phyloP scores from a whole-genome alignment of 2,797 vertebrate genomes.

The Pteronotus mesoamericanus region DNA sequence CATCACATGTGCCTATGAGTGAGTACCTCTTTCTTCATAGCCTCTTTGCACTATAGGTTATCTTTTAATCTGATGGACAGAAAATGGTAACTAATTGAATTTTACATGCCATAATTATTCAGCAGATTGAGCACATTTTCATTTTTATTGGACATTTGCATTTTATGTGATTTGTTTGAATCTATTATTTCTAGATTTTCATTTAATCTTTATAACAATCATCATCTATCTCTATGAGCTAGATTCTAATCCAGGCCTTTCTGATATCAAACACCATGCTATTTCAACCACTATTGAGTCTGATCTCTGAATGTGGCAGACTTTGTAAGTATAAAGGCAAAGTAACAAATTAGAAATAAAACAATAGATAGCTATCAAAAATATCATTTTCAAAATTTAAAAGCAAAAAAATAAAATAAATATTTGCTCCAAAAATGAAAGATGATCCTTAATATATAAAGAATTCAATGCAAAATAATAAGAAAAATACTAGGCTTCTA shows the following conservation, averaged over 20 bases:
- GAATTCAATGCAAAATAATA: neutral
- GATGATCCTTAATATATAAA: neutral
- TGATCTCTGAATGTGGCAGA: neutral
- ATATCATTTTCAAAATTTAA: neutral
- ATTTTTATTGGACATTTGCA: neutral
- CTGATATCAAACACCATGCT: neutral
- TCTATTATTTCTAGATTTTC: neutral
- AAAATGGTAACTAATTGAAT: neutral
- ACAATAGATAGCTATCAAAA: neutral
- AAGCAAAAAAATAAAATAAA: neutral
- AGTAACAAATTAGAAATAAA: neutral
- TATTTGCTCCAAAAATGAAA: neutral
- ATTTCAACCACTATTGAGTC: neutral
- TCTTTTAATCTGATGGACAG: neutral
- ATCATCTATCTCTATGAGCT: neutral
- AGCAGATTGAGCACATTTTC: neutral
- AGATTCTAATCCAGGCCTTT: neutral
- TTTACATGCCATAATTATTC: neutral
- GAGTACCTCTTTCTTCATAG: neutral
- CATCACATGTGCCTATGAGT: neutral
- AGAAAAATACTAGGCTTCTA: neutral
- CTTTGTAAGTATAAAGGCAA: neutral
- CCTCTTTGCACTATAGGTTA: neutral
- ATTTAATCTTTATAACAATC: neutral
- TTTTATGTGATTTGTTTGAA: neutral